Evolutionary conservation across 2,797 vertebrate genomes (phyloP).

Genomic region (Hyperoplus immaculatus): DNA sequence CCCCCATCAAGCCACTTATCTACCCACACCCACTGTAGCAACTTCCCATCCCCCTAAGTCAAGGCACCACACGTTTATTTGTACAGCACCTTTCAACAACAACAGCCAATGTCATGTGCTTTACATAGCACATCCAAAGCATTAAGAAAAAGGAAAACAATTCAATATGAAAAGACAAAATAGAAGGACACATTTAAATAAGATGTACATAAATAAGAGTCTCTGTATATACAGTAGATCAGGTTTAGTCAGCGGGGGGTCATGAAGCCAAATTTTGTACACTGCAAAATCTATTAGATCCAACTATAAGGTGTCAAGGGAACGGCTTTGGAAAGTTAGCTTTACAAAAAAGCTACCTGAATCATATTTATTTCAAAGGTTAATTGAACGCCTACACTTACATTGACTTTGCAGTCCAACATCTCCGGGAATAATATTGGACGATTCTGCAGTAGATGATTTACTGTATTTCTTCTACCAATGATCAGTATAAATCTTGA

Average conservation of each 20-base stretch:
- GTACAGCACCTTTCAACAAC: constrained; percentile 1
- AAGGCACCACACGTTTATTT: constrained; percentile 3
- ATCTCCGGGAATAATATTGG: neutral
- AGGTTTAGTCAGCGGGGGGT: neutral
- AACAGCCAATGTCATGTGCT: neutral
- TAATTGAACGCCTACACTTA: neutral
- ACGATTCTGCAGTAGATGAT: neutral
- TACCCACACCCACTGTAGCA: neutral
- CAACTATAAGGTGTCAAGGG: neutral
- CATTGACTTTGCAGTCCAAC: neutral
- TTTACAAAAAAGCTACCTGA: neutral
- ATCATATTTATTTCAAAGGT: constrained; percentile 5
- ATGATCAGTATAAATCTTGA: constrained; percentile 8
- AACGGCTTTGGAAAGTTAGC: neutral
- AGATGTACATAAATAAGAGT: neutral
- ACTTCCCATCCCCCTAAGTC: neutral
- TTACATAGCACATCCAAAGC: neutral
- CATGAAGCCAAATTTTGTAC: constrained; percentile 15
- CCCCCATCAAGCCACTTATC: constrained; percentile 9
- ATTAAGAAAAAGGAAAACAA: neutral
- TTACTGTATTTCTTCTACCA: neutral
- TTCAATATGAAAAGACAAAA: neutral
- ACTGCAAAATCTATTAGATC: constrained; percentile 23
- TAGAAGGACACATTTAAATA: neutral
- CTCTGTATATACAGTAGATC: too few species aligned